These are phyloP conservation scores for Paracanthobrama guichenoti DNA, from an alignment of 2,113 vertebrate genomes.

Conservation along the genomic window DNA sequence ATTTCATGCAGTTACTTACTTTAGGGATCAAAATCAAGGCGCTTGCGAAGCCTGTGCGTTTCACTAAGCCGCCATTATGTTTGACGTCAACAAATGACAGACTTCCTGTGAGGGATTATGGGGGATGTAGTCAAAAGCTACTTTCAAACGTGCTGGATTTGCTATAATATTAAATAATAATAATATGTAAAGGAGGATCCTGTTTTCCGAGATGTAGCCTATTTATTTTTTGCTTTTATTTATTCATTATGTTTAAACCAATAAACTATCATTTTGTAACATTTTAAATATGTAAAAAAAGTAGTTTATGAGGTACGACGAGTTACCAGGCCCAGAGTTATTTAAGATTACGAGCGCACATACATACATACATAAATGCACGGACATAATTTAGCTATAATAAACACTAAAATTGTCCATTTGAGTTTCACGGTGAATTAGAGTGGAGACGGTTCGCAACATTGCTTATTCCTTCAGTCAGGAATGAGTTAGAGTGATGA, in stretches of 20 bases:
- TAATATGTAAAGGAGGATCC: not conserved
- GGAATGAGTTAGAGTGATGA: not conserved
- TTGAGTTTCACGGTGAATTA: no score
- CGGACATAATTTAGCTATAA: no score
- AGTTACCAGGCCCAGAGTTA: no score
- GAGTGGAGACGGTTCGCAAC: not conserved
- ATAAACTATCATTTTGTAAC: no score
- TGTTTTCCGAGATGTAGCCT: not conserved
- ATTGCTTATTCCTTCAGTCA: not conserved
- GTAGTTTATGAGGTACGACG: no score
- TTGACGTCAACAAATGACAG: conserved; percentile 7
- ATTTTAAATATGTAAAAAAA: no score
- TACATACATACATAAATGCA: no score
- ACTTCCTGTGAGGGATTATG: conserved; percentile 50
- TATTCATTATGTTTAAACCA: no score
- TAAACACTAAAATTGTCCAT: no score
- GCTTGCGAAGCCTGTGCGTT: conserved; percentile 61
- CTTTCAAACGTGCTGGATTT: no score
- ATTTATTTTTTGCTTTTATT: no score
- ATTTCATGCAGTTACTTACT: not conserved
- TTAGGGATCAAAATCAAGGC: conserved; percentile 22
- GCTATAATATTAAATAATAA: not conserved
- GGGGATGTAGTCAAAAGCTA: conserved; percentile 64
- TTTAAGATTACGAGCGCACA: no score
- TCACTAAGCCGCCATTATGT: conserved; percentile 69